phyloP scores from a whole-genome alignment of 2,113 vertebrate genomes.

The Columba livia region DNA sequence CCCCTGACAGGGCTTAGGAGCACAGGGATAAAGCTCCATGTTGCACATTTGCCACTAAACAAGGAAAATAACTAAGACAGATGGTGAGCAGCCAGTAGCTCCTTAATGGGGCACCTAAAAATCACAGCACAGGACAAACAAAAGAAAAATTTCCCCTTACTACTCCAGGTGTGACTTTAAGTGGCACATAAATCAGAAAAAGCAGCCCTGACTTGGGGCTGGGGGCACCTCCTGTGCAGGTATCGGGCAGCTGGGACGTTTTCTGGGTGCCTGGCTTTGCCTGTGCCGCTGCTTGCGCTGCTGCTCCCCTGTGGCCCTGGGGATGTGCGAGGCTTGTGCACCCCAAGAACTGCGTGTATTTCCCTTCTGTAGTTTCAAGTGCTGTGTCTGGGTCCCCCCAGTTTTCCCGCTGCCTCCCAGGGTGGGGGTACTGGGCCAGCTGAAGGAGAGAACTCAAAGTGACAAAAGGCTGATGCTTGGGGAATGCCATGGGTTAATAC shows the following conservation, averaged over 20 bases:
- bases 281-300: accelerated
- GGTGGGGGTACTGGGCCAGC: neutral
- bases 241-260: accelerated
- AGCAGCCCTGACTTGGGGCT: neutral
- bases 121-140: accelerated
- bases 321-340: too few relatives aligned
- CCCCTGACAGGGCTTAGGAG: neutral
- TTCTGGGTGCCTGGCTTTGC: neutral
- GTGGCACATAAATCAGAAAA: neutral
- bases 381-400: accelerated
- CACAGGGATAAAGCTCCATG: accelerated
- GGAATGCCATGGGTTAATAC: neutral
- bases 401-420: neutral
- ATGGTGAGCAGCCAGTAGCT: neutral
- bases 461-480: neutral
- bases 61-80: neutral
- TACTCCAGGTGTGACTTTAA: neutral
- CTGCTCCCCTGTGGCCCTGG: too few relatives aligned
- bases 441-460: neutral
- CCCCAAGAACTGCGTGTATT: neutral
- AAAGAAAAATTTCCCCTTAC: neutral
- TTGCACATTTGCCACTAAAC: neutral
- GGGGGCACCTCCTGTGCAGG: too few relatives aligned
- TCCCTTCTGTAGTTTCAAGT: neutral
- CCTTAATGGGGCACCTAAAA: neutral